Conservation (phyloP, 1,140 invertebrate species). For the Leguminivora glycinivorella region DNA sequence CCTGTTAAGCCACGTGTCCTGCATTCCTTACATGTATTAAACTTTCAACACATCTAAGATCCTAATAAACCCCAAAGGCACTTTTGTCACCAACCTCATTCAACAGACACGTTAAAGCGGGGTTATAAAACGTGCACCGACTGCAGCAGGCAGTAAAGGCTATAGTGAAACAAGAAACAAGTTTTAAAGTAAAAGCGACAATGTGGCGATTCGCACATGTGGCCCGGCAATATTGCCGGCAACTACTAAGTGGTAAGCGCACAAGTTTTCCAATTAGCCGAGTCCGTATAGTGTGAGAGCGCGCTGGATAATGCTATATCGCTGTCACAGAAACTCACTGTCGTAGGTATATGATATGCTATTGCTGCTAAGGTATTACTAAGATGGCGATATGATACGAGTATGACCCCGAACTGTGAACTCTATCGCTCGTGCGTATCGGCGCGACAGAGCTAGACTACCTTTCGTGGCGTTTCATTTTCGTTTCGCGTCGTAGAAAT, state of each 20-base stretch:
- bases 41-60: not conserved
- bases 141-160: not conserved
- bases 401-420: too few species aligned
- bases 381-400: too few species aligned
- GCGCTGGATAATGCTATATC: too few species aligned
- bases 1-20: too few species aligned
- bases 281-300: not conserved
- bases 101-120: not conserved
- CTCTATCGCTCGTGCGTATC: too few species aligned
- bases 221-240: not conserved
- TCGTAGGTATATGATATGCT: too few species aligned
- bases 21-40: too few species aligned
- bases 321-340: too few species aligned
- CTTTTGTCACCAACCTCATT: not conserved
- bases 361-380: too few species aligned
- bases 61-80: not conserved
- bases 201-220: slow-evolving; percentile 16
- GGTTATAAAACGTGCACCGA: not conserved
- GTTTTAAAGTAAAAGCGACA: slow-evolving; percentile 17
- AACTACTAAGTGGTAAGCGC: slow-evolving; percentile 12
- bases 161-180: slow-evolving; percentile 13
- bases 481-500: too few species aligned
- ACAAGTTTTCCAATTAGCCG: not conserved
- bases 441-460: too few species aligned
- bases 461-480: too few species aligned